Base-by-base conservation (phyloP, 2,113 vertebrate genomes). In the Cyprinodon brontotheroides region DNA sequence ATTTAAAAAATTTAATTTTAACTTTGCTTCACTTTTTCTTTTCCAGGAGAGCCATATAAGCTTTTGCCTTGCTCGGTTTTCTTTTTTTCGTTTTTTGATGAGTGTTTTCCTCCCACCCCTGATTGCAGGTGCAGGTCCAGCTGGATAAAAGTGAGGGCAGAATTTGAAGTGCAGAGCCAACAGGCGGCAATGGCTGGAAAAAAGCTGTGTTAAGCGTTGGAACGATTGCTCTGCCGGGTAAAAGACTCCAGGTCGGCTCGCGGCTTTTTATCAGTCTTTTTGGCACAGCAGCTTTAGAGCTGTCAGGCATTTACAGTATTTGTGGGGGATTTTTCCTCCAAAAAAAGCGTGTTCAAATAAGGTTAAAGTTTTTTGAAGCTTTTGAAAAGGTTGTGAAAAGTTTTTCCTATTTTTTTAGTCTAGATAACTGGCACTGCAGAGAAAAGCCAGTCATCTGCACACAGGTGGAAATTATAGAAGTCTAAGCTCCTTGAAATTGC, bases 121-220 rank as follows among this genome's bases (percentile, higher is more conserved):
- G 45, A 15, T 83, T 80, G 65, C 84, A 92, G 92, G 79, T 89
- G 70, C 80, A 85, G 3, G 92, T 92, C 8, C 96, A 96, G 88
- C 94, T 98, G 0, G 95, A 95, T 50, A n/a, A 97, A 96, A 73
- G 95, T 97, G 78, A 93, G 86, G 57, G 91, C 93, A 0, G 96
- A 98, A 82, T 91, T 99, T 59, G 96, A 98, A 61, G 60, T 94
- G 60, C 97, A 98, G 83, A 94, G 93, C 74, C 96, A 97, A 81
- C 96, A 98, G 78, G 96, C 95, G 0, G 83, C 95, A n/a, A 3
- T 91, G 95, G 50, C 81, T 99, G 88, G 97, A 99, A 83, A 98
- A 94, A 22, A 96, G 97, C 78, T 97, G 95, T n/a, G n/a, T n/a
- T 89, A 95, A 95, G 96, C 96, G 0, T 93, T 98, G 78, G 97